A percentile compares a stretch with the other conserved stretches of the same genome.
Evolutionary conservation across 2,797 vertebrate genomes (phyloP).

Genomic region (Poecilia velifera): DNA sequence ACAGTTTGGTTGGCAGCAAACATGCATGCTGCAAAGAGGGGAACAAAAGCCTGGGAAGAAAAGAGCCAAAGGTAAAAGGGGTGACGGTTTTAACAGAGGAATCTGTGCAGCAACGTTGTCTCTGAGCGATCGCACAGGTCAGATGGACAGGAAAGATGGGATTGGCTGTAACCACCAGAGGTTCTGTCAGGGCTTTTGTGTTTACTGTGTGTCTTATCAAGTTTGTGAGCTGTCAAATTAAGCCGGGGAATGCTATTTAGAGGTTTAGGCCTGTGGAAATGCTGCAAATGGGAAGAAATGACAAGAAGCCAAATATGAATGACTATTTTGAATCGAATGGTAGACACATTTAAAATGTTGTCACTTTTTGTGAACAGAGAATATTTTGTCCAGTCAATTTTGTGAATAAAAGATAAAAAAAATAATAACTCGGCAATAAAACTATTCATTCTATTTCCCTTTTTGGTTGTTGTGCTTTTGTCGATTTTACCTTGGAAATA

Average conservation of each 20-base stretch:
- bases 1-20: slow-evolving; percentile 59
- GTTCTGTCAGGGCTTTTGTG: slow-evolving; percentile 48
- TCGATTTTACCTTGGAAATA: background rate
- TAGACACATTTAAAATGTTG: background rate
- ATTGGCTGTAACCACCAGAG: slow-evolving; percentile 36
- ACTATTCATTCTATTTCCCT: background rate
- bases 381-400: background rate
- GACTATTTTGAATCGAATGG: background rate
- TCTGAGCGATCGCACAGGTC: slow-evolving; percentile 35
- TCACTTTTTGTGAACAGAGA: background rate
- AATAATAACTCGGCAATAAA: background rate
- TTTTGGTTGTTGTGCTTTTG: background rate
- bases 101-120: slow-evolving; percentile 29
- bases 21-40: slow-evolving; percentile 59
- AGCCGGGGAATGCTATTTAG: slow-evolving; percentile 15
- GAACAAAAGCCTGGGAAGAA: slow-evolving; percentile 56
- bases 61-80: slow-evolving; percentile 30
- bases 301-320: background rate
- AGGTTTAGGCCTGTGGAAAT: slow-evolving; percentile 8
- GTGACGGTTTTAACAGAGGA: slow-evolving; percentile 59
- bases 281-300: slow-evolving; percentile 1
- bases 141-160: slow-evolving; percentile 44
- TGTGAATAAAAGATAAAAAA: background rate
- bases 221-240: slow-evolving; percentile 48
- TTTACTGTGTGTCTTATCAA: slow-evolving; percentile 51